Base-by-base conservation (phyloP, 2,888 invertebrate genomes). In the Orthosia incerta region DNA sequence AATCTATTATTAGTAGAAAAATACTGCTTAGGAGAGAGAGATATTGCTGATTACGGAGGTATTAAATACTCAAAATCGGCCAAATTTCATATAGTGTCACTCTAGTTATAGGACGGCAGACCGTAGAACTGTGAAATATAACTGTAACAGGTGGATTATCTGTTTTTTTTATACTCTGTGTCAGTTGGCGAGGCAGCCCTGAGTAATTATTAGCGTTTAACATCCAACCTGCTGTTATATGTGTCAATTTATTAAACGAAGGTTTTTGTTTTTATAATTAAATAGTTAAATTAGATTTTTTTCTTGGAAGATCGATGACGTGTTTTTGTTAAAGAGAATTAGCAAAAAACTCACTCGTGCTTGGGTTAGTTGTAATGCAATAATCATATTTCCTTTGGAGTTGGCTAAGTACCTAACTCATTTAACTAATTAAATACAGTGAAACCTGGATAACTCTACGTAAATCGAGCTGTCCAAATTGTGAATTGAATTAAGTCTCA, bases 221-320 rank as follows among this genome's bases (percentile, higher is more conserved):
- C 86, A 91, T 91, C 89, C 91, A 93, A 95, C 95, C 95, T 95
- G 95, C 91, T 95, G 94, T 91, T 91, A 85, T 91, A 85, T 51
- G 68, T 86, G 77, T 82, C 80, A 80, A 87, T 87, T 89, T 85
- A 85, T 88, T 88, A 84, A 75, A 79, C 31, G 61, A 79, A 70
- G 81, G 74, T 79, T 70, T 70, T 68, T 84, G 46, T 76, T 82
- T 68, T 48, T 45, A 20, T 62, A 68, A 64, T 62, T 63, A 67
- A 78, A 79, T 50, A 5, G 23, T 73, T 62, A 50, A 61, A 66
- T 77, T 74, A 64, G 31, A n/a, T 45, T 66, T 70, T 66, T 62
- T 74, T 59, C 3, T 57, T 53, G 7, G 50, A 20, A 50, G 72
- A 82, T 67, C 0, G 13, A 66, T 64, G 51, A n/a, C 26, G 65